Evolutionary conservation across 2,113 vertebrate genomes (phyloP).

Genomic region (Scalopus aquaticus): DNA sequence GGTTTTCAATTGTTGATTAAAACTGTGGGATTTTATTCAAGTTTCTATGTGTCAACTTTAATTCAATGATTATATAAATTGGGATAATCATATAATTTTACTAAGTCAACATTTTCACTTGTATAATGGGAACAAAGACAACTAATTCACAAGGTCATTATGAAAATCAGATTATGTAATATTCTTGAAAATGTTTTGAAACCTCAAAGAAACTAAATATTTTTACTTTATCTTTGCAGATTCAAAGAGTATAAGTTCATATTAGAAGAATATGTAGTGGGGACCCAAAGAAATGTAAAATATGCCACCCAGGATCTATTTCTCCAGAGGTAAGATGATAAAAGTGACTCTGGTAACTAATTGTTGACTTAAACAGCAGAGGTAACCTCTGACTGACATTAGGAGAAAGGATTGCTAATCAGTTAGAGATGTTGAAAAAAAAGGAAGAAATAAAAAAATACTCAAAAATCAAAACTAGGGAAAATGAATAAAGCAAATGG

Average conservation of each 20-base stretch:
- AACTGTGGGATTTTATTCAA: constrained; percentile 1
- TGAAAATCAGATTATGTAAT: not conserved
- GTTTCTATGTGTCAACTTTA: not conserved
- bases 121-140: not conserved
- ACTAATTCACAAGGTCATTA: not conserved
- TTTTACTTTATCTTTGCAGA: not conserved
- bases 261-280: not conserved
- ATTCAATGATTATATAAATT: not conserved
- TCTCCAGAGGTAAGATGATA: not conserved
- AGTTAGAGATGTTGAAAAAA: not conserved
- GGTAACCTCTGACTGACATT: not conserved
- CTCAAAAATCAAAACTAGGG: not conserved
- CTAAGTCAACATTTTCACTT: not conserved
- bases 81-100: not conserved
- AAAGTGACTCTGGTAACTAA: not conserved
- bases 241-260: not conserved
- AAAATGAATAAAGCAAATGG: not conserved
- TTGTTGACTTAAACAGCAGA: not conserved
- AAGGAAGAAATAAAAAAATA: not conserved
- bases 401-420: not conserved
- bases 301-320: not conserved
- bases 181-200: not conserved
- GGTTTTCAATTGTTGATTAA: constrained; percentile 3
- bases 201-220: not conserved
- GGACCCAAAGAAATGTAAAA: not conserved